These are phyloP conservation scores for Thereva nobilitata DNA, from an alignment of 2,888 invertebrate genomes.

Conservation along the genomic window DNA sequence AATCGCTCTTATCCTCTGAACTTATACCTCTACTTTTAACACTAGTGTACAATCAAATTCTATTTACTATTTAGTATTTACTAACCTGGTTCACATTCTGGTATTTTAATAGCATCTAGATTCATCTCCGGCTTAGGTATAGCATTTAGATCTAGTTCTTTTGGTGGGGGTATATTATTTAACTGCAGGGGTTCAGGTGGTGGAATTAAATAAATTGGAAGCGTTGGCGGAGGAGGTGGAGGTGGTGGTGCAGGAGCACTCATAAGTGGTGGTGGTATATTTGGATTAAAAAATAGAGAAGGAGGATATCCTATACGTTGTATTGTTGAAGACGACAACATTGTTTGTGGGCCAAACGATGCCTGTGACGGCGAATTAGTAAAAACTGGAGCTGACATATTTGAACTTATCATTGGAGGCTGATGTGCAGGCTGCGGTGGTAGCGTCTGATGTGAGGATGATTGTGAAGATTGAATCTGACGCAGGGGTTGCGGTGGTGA, in stretches of 20 bases:
- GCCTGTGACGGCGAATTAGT: slow-evolving; percentile 46
- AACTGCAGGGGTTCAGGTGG: slow-evolving; percentile 65
- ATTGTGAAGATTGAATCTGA: too few relatives aligned
- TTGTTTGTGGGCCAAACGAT: slow-evolving; percentile 39
- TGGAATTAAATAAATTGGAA: slow-evolving; percentile 55
- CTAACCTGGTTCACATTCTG: slow-evolving; percentile 46
- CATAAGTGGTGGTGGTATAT: slow-evolving; percentile 52
- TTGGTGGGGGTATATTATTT: slow-evolving; percentile 66
- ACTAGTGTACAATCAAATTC: neutral
- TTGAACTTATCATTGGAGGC: neutral
- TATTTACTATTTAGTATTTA: slow-evolving; percentile 5
- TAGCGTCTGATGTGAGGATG: too few relatives aligned
- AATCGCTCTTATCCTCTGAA: too few relatives aligned
- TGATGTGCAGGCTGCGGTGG: too few relatives aligned
- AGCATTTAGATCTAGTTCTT: slow-evolving; percentile 64
- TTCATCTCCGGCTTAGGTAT: slow-evolving; percentile 66
- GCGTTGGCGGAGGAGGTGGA: slow-evolving; percentile 46
- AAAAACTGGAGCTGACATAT: slow-evolving; percentile 17
- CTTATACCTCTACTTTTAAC: too few relatives aligned
- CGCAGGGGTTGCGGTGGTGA: too few relatives aligned
- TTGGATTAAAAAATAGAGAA: slow-evolving; percentile 52
- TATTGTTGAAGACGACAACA: slow-evolving; percentile 8
- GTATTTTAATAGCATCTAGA: slow-evolving; percentile 64
- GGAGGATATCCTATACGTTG: slow-evolving; percentile 13
- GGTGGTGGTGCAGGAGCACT: slow-evolving; percentile 43